These are phyloP conservation scores for Parapristionchus giblindavisi DNA, from an alignment of 2,888 invertebrate species.

Conservation along the genomic window DNA sequence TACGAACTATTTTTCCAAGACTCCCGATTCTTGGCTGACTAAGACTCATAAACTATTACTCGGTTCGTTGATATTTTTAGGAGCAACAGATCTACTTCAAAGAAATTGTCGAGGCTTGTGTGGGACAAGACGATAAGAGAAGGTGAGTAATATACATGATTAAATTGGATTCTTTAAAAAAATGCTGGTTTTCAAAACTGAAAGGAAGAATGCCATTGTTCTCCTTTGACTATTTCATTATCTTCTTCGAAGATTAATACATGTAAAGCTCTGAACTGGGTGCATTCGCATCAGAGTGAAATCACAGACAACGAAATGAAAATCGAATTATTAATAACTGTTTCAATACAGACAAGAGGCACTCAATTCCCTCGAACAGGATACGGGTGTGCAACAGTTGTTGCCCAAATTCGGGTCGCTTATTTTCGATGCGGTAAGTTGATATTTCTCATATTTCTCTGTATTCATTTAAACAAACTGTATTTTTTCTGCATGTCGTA, in stretches of 20 bases:
- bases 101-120: conserved; percentile 51
- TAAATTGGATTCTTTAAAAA: no score
- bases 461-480: neutral
- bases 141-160: conserved; percentile 75
- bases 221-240: neutral
- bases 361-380: conserved; percentile 49
- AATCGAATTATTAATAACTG: neutral
- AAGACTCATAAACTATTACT: no score
- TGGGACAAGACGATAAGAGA: conserved; percentile 50
- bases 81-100: conserved; percentile 57
- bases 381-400: conserved; percentile 50
- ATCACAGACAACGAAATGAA: no score
- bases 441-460: conserved; percentile 75
- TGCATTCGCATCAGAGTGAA: no score
- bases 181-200: no score
- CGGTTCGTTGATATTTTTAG: conserved; percentile 40
- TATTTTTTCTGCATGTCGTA: conserved; percentile 74
- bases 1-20: no score
- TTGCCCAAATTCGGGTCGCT: conserved; percentile 19
- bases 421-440: conserved; percentile 36
- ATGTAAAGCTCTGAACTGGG: no score
- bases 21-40: no score
- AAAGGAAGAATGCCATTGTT: no score
- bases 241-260: no score
- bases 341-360: conserved; percentile 58